Conservation (phyloP, 2,113 vertebrate genomes). For the Lepus americanus region DNA sequence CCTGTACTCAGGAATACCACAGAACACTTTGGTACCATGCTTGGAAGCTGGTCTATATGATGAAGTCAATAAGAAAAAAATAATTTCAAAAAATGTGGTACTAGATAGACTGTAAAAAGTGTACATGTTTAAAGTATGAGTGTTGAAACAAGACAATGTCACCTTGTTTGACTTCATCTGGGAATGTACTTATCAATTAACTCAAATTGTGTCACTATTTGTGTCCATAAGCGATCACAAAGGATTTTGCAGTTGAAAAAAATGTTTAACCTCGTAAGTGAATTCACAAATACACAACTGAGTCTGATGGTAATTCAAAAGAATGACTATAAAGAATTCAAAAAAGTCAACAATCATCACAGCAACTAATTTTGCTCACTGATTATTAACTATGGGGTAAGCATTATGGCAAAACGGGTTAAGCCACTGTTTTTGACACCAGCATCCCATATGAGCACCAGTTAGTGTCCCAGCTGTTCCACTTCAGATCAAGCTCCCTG, state of each 20-base stretch:
- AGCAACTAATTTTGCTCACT: background rate
- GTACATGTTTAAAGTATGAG: background rate
- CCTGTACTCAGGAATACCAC: background rate
- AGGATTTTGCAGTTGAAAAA: background rate
- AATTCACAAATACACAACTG: conserved; percentile 14
- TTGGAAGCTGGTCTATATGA: background rate
- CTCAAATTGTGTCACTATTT: background rate
- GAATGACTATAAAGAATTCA: background rate
- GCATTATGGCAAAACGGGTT: background rate
- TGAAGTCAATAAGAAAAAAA: conserved; percentile 10
- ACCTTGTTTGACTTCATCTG: background rate
- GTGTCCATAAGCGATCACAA: background rate
- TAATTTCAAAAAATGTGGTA: background rate
- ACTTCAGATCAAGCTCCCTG: too few relatives aligned
- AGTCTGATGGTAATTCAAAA: background rate
- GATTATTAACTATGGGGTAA: background rate
- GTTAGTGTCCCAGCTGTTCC: too few relatives aligned
- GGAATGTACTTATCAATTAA: background rate
- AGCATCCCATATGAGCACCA: background rate
- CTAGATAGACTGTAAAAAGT: background rate
- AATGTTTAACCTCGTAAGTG: background rate
- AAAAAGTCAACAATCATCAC: background rate
- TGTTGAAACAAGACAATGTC: background rate
- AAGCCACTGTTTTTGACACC: background rate
- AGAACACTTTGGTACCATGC: background rate